These are phyloP conservation scores for Cossypha heuglini DNA, from an alignment of 2,797 vertebrate species.

Conservation along the genomic window DNA sequence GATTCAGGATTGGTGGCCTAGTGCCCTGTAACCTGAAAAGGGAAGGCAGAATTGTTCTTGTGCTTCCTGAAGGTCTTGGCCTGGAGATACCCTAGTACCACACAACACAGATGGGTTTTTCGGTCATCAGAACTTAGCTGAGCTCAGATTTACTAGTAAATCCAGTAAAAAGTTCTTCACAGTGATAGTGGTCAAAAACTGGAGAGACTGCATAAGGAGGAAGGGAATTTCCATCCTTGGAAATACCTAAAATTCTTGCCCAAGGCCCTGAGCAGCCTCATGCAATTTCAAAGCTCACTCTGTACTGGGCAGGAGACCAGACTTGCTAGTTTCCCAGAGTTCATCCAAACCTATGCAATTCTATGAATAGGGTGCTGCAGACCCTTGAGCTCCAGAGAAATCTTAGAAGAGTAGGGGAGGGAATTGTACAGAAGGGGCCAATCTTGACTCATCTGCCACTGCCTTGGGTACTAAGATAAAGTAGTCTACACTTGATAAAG, in stretches of 20 bases:
- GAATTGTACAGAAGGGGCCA: background rate
- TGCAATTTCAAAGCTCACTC: background rate
- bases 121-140: background rate
- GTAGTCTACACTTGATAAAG: background rate
- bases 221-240: background rate
- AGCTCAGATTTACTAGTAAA: background rate
- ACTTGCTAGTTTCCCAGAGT: background rate
- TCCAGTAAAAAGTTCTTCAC: background rate
- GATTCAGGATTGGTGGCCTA: background rate
- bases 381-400: background rate
- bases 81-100: background rate
- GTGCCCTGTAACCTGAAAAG: background rate
- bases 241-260: background rate
- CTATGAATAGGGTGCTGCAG: background rate
- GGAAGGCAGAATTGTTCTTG: background rate
- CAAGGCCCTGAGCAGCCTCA: background rate
- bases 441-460: background rate
- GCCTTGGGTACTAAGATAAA: background rate
- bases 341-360: background rate
- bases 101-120: accelerated
- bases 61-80: background rate
- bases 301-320: background rate
- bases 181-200: background rate
- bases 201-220: background rate
- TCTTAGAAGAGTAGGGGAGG: accelerated